These are phyloP conservation scores for Eulimnadia texana DNA, from an alignment of 1,140 invertebrate genomes.

Conservation along the genomic window DNA sequence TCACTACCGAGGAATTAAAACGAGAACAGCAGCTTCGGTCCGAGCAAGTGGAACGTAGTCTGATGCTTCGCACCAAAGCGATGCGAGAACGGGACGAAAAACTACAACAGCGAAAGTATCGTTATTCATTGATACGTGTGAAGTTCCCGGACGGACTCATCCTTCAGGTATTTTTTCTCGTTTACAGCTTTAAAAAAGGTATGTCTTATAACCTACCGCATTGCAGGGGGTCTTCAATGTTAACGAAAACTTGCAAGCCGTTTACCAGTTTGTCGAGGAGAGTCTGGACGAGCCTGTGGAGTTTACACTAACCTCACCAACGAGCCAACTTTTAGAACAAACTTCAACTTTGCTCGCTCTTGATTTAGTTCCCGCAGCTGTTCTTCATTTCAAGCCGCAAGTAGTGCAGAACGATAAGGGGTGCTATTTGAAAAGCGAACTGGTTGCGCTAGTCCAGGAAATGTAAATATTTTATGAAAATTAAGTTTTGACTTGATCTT, in stretches of 20 bases:
- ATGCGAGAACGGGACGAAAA: constrained; percentile 79
- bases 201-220: constrained; percentile 9
- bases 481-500: too few species aligned
- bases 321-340: constrained; percentile 39
- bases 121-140: constrained; percentile 66
- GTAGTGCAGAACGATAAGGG: constrained; percentile 34
- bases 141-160: constrained; percentile 74
- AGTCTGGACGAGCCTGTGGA: constrained; percentile 47
- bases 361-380: constrained; percentile 53
- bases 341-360: constrained; percentile 51
- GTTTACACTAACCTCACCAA: constrained; percentile 40
- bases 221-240: constrained; percentile 66
- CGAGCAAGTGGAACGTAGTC: constrained; percentile 61
- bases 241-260: constrained; percentile 51
- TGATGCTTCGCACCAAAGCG: constrained; percentile 75
- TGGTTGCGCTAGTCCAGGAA: constrained; percentile 48
- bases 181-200: constrained; percentile 1
- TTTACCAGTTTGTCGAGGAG: constrained; percentile 56
- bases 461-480: not conserved
- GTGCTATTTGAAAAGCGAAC: constrained; percentile 54
- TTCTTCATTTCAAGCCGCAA: constrained; percentile 49
- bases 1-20: constrained; percentile 66
- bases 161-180: constrained; percentile 43
- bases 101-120: constrained; percentile 61
- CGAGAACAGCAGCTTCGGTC: constrained; percentile 58